phyloP scores from a whole-genome alignment of 1,140 invertebrate species.

The Lerema accius region DNA sequence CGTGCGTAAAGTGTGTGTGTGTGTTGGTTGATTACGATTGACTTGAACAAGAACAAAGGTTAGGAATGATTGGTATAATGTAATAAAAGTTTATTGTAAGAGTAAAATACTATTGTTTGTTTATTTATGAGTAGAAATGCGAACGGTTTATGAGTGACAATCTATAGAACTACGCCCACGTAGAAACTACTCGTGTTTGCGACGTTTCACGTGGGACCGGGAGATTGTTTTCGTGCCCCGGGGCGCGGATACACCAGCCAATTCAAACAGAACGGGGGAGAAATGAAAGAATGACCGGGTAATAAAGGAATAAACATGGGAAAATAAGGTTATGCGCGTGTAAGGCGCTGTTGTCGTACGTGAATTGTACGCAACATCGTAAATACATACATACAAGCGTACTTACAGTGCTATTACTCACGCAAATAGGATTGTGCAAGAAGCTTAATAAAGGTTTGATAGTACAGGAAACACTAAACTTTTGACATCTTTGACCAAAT shows the following conservation, averaged over 20 bases:
- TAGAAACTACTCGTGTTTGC: slow-evolving; percentile 10
- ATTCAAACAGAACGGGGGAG: slow-evolving; percentile 4
- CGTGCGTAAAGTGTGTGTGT: too few species aligned
- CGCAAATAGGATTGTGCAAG: too few species aligned
- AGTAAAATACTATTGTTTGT: not conserved
- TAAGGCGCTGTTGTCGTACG: slow-evolving; percentile 6
- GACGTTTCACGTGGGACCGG: slow-evolving; percentile 3
- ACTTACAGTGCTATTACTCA: too few species aligned
- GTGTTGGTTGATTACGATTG: too few species aligned
- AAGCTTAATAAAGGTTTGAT: too few species aligned
- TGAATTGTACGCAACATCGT: too few species aligned
- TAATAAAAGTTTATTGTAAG: too few species aligned
- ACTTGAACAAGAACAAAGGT: too few species aligned
- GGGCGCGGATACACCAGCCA: slow-evolving; percentile 4
- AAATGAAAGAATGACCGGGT: slow-evolving; percentile 9
- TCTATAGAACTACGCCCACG: not conserved
- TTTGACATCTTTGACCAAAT: too few species aligned
- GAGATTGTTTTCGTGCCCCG: slow-evolving; percentile 5
- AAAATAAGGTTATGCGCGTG: slow-evolving; percentile 9
- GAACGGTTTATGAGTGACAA: not conserved
- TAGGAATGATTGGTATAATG: too few species aligned
- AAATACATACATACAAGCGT: too few species aligned
- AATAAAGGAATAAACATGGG: slow-evolving; percentile 2
- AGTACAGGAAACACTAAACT: too few species aligned
- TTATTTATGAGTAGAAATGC: not conserved